Evolutionary conservation across 2,797 vertebrate species (phyloP), one percentile per base, ranked within the genome.

Genomic region (Aselliscus stoliczkanus): DNA sequence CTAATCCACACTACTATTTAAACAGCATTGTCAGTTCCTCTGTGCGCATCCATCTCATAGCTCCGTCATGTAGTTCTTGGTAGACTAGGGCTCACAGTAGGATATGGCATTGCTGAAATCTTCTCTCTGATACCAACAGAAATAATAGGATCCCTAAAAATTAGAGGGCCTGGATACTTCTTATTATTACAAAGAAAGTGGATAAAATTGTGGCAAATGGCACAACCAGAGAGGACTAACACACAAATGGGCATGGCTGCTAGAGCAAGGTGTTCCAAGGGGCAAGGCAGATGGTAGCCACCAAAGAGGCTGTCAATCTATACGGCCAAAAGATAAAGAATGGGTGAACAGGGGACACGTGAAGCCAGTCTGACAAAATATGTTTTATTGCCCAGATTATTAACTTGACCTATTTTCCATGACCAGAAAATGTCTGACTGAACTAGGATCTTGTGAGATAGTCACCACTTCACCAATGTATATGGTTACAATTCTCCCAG

Each of bases 231-330:
- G 17, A 42, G 27, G 37, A 44, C 27, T 6, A 13, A 29, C 27
- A 21, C 27, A 31, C 12, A 64, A 50, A 83, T 34, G 14, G 21
- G 80, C 4, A 10, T 82, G 60, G 29, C 80, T 11, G 17, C 31
- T 3, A 0, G 31, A 5, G 13, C 1, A 0, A 31, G 25, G 60
- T 2, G 2, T 65, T 50, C 80, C 80, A 17, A 3, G 31, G 34
- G 14, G 12, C n/a, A n/a, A 5, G 23, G 44, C 60, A 65, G 21
- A 65, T 8, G 11, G 60, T 10, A 83, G 31, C 44, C 80, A 65
- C 80, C 21, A 15, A 65, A 47, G 44, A 50, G 9, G 18, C 14
- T 37, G n/a, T 50, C 31, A 11, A 1, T 50, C 8, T 65, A 34
- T 12, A 37, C 60, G 34, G 62, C 44, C 14, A 12, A 27, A n/a